Percentiles rank a stretch among this genome's conserved stretches.
phyloP scores from a whole-genome alignment of 1,140 invertebrate genomes.

The Xylocopa sonorina region DNA sequence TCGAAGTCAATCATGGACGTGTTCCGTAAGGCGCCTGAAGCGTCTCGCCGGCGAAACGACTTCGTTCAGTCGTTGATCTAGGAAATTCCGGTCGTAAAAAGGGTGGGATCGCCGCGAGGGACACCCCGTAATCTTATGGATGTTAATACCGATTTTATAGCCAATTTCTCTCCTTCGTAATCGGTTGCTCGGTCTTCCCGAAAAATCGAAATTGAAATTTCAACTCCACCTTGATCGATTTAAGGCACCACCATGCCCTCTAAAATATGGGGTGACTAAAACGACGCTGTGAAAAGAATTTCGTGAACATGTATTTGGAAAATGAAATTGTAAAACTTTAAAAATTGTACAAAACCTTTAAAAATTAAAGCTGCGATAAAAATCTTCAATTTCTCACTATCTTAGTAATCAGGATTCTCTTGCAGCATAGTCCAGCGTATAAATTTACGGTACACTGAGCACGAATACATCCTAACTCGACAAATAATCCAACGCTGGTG shows the following conservation, averaged over 20 bases:
- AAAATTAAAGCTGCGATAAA: too few relatives aligned
- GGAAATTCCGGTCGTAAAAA: slow-evolving; percentile 38
- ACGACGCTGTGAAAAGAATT: too few relatives aligned
- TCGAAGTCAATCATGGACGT: slow-evolving; percentile 13
- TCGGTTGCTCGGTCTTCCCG: slow-evolving; percentile 5
- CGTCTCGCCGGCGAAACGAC: slow-evolving; percentile 1
- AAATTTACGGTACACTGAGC: too few relatives aligned
- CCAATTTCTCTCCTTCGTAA: slow-evolving; percentile 11
- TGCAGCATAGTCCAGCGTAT: too few relatives aligned
- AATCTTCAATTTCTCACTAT: too few relatives aligned
- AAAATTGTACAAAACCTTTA: too few relatives aligned
- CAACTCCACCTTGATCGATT: neutral
- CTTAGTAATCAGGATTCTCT: too few relatives aligned
- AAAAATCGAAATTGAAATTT: slow-evolving; percentile 29
- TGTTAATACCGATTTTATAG: slow-evolving; percentile 32
- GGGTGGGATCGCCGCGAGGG: neutral
- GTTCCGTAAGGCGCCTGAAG: slow-evolving; percentile 5
- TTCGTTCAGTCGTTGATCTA: neutral
- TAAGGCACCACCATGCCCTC: neutral
- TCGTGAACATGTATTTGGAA: too few relatives aligned
- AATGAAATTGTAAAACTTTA: too few relatives aligned
- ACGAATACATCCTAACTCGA: too few relatives aligned
- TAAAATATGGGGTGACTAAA: neutral
- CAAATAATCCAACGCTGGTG: too few relatives aligned
- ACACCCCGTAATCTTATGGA: slow-evolving; percentile 21